These are phyloP conservation scores for Ochotona curzoniae DNA, from an alignment of 2,113 vertebrate genomes.

Conservation along the genomic window DNA sequence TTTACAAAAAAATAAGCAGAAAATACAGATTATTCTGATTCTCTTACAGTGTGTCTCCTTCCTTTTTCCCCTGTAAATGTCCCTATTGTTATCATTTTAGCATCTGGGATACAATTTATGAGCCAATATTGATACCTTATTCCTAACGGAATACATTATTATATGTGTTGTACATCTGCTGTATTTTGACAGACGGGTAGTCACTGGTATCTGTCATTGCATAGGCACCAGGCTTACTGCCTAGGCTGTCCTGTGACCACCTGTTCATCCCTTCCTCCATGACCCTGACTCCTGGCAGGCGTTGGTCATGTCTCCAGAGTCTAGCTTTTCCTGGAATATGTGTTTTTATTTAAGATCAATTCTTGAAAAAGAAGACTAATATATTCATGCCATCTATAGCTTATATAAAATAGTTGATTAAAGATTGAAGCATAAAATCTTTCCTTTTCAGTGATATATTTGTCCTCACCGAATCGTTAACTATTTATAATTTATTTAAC, in stretches of 20 bases:
- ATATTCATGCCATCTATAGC: neutral
- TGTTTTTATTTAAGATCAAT: slow-evolving; percentile 41
- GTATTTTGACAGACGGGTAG: neutral
- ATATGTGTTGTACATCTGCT: neutral
- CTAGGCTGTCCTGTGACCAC: too few species aligned
- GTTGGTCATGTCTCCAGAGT: neutral
- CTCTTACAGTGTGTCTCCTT: neutral
- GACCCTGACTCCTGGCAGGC: neutral
- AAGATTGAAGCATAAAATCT: neutral
- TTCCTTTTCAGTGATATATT: neutral
- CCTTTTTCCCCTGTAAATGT: neutral
- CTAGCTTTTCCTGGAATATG: neutral
- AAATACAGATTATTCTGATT: neutral
- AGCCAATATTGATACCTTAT: neutral
- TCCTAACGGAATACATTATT: neutral
- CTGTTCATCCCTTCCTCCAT: too few species aligned
- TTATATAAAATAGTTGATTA: neutral
- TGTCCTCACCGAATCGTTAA: neutral
- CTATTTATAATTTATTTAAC: neutral
- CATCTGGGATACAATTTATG: neutral
- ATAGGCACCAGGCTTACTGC: neutral
- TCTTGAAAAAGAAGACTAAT: slow-evolving; percentile 12
- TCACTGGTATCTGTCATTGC: neutral
- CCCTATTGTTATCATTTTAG: neutral
- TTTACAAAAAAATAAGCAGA: neutral